phyloP scores from a whole-genome alignment of 2,888 invertebrate species.

The Yponomeuta evonymella region DNA sequence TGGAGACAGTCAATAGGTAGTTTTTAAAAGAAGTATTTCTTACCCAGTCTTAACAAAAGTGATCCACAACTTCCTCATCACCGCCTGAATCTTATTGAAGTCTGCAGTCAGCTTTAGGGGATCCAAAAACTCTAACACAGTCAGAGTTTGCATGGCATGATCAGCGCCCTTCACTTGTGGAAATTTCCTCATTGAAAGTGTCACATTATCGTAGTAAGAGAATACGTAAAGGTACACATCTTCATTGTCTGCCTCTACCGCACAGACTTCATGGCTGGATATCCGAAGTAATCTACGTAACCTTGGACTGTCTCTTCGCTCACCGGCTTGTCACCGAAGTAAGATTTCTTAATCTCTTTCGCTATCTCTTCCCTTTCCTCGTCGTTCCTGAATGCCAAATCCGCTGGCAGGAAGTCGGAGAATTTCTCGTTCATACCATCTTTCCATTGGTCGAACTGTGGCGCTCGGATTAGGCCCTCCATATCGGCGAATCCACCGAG shows the following conservation, averaged over 20 bases:
- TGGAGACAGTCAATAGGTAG: no score
- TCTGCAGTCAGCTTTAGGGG: no score
- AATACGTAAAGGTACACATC: not conserved
- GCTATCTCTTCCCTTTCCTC: slow-evolving; percentile 8
- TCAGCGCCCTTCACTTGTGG: not conserved
- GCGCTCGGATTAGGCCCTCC: slow-evolving; percentile 8
- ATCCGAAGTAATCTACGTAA: slow-evolving; percentile 15
- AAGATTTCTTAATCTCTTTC: slow-evolving; percentile 5
- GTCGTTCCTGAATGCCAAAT: not conserved
- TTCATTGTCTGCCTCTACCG: not conserved
- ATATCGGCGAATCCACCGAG: not conserved
- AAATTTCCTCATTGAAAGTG: not conserved
- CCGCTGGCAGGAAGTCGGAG: slow-evolving; percentile 12
- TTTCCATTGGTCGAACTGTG: slow-evolving; percentile 12
- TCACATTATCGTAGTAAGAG: not conserved
- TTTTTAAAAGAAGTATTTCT: not conserved
- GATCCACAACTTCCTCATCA: slow-evolving; percentile 12
- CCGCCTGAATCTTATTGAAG: no score
- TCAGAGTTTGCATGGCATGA: not conserved
- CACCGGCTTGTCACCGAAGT: slow-evolving; percentile 13
- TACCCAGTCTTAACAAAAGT: slow-evolving; percentile 15
- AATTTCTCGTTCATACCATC: slow-evolving; percentile 14
- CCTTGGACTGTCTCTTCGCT: not conserved
- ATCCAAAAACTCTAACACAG: not conserved
- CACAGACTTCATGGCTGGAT: slow-evolving; percentile 3